A percentile compares a stretch with the other conserved stretches of the same genome.
These are phyloP conservation scores for Cephus rjabovi DNA, from an alignment of 2,888 invertebrate genomes.

Conservation along the genomic window DNA sequence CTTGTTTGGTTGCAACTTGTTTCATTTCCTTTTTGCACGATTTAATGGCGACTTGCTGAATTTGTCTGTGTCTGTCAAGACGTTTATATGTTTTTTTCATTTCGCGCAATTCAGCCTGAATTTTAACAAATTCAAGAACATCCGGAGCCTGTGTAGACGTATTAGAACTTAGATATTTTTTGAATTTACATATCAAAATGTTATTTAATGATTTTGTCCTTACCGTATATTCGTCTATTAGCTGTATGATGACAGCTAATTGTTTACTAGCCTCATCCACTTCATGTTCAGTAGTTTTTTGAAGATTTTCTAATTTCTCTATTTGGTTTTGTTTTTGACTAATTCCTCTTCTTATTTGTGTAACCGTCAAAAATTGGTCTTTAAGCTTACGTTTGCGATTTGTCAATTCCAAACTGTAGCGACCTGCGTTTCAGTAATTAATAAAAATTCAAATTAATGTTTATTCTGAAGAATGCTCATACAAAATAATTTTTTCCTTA, in stretches of 20 bases:
- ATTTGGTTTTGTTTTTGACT: conserved; percentile 65
- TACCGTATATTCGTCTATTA: conserved; percentile 66
- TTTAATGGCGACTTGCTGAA: conserved; percentile 33
- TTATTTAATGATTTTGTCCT: conserved; percentile 7
- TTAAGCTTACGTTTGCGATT: conserved; percentile 71
- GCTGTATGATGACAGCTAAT: conserved; percentile 63
- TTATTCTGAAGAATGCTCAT: neutral
- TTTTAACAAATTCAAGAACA: conserved; percentile 71
- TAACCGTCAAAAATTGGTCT: conserved; percentile 68
- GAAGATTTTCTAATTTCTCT: conserved; percentile 66
- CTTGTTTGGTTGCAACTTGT: neutral
- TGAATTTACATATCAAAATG: neutral
- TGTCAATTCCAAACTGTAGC: conserved; percentile 70
- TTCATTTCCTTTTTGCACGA: conserved; percentile 11
- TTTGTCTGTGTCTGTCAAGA: conserved; percentile 48
- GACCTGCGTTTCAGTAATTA: conserved; percentile 33
- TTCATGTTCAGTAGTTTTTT: conserved; percentile 62
- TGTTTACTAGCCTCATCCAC: conserved; percentile 63
- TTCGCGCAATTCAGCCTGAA: conserved; percentile 69
- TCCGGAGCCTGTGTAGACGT: conserved; percentile 65
- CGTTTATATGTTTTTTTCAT: conserved; percentile 66
- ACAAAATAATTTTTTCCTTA: neutral
- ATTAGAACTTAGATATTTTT: neutral
- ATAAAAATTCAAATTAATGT: neutral
- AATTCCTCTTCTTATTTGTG: conserved; percentile 65